These are phyloP conservation scores for Torymus aiolomorphi DNA, from an alignment of 2,888 invertebrate genomes.

Conservation along the genomic window DNA sequence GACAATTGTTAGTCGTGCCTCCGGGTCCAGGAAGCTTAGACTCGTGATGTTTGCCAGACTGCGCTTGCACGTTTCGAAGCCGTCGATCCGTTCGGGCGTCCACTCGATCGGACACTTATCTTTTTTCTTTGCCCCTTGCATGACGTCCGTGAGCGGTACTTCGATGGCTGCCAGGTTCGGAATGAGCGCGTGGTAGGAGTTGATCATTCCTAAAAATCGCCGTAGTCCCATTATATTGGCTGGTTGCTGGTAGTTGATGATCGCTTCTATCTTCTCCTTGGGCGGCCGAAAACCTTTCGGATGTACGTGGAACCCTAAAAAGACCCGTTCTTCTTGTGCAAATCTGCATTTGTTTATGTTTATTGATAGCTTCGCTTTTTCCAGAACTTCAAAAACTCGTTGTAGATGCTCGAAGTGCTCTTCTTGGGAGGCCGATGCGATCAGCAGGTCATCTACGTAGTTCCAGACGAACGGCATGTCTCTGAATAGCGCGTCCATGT, in stretches of 20 bases:
- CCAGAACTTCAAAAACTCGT: slow-evolving; percentile 15
- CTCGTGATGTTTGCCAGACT: slow-evolving; percentile 41
- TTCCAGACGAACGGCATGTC: slow-evolving; percentile 55
- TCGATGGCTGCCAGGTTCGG: slow-evolving; percentile 46
- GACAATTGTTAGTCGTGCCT: not conserved
- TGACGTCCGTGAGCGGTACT: slow-evolving; percentile 22
- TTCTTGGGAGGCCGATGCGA: slow-evolving; percentile 3
- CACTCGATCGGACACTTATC: slow-evolving; percentile 52
- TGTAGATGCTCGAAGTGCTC: slow-evolving; percentile 1
- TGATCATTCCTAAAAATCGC: slow-evolving; percentile 31
- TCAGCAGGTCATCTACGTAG: slow-evolving; percentile 56
- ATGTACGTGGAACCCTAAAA: no score
- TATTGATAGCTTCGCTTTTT: slow-evolving; percentile 1
- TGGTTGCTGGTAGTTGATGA: slow-evolving; percentile 37
- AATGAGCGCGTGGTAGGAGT: slow-evolving; percentile 38
- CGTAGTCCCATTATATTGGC: slow-evolving; percentile 40
- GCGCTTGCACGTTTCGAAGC: slow-evolving; percentile 51
- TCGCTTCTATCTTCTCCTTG: slow-evolving; percentile 50
- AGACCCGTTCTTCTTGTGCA: no score
- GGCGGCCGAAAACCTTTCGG: no score
- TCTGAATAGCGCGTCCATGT: slow-evolving; percentile 58
- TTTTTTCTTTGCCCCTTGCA: slow-evolving; percentile 45
- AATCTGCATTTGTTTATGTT: no score
- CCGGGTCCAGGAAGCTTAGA: slow-evolving; percentile 35
- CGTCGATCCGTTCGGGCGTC: slow-evolving; percentile 43